Evolutionary conservation across 2,888 invertebrate genomes (phyloP).

Genomic region (Drosophila phalerata): DNA sequence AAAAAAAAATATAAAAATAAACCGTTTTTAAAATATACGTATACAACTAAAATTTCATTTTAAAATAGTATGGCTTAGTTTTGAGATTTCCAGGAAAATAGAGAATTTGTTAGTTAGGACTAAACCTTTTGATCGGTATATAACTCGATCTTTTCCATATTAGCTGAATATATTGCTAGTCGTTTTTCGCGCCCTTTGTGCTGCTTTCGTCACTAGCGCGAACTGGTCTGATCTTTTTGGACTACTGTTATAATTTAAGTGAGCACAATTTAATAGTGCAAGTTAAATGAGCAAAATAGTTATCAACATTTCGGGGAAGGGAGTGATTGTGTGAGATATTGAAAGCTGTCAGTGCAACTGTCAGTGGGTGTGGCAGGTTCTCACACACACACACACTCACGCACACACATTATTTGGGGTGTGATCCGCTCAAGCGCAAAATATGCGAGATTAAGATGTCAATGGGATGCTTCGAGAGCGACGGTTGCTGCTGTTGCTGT

Average conservation of each 20-base stretch:
- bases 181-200: too few relatives aligned
- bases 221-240: not conserved
- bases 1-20: not conserved
- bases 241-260: conserved; percentile 10
- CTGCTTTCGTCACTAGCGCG: too few relatives aligned
- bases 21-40: not conserved
- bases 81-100: not conserved
- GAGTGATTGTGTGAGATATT: conserved; percentile 67
- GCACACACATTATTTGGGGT: conserved; percentile 37
- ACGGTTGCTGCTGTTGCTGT: conserved; percentile 44
- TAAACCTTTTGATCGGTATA: too few relatives aligned
- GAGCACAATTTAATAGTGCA: conserved; percentile 35
- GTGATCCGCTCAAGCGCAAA: conserved; percentile 73
- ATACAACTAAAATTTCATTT: too few relatives aligned
- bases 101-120: too few relatives aligned
- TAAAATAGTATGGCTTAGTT: too few relatives aligned
- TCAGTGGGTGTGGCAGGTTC: conserved; percentile 51
- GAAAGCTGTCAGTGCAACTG: conserved; percentile 78
- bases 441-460: conserved; percentile 84
- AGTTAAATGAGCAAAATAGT: conserved; percentile 42
- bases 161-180: too few relatives aligned
- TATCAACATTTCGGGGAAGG: conserved; percentile 38
- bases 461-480: conserved; percentile 65
- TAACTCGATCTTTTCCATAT: too few relatives aligned
- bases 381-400: conserved; percentile 37